Conservation (phyloP, 2,113 vertebrate genomes). For the Brienomyrus longianalis region DNA sequence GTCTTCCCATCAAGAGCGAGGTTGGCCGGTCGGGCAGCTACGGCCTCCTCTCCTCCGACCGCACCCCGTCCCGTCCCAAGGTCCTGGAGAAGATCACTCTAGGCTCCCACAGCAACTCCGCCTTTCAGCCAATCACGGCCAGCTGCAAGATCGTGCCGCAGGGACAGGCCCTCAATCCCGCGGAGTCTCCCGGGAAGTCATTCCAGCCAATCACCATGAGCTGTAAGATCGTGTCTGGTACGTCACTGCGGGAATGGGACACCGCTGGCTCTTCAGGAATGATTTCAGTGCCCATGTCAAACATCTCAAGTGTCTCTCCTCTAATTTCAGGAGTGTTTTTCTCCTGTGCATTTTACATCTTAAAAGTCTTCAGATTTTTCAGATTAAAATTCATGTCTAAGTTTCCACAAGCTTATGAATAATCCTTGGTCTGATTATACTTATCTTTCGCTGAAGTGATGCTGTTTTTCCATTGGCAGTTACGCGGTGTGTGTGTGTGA, state of each 20-base stretch:
- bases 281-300: not conserved
- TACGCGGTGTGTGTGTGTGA: not conserved
- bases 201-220: slow-evolving; percentile 99
- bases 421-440: not conserved
- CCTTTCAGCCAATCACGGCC: slow-evolving; percentile 94
- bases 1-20: slow-evolving; percentile 67
- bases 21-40: slow-evolving; percentile 62
- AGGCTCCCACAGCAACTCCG: slow-evolving; percentile 91
- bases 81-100: slow-evolving; percentile 76
- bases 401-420: not conserved
- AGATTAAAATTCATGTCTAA: not conserved
- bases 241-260: slow-evolving; percentile 10
- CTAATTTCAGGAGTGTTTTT: not conserved
- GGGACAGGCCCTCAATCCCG: slow-evolving; percentile 75
- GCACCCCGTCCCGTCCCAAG: slow-evolving; percentile 78
- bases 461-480: not conserved
- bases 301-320: not conserved
- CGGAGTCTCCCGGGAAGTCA: slow-evolving; percentile 90
- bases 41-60: slow-evolving; percentile 69
- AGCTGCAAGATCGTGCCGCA: slow-evolving; percentile 96
- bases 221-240: slow-evolving; percentile 99
- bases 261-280: not conserved
- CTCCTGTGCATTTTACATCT: not conserved
- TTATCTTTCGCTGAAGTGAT: not conserved
- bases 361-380: not conserved